Conservation (phyloP, 2,113 vertebrate species). For the Zingel zingel region DNA sequence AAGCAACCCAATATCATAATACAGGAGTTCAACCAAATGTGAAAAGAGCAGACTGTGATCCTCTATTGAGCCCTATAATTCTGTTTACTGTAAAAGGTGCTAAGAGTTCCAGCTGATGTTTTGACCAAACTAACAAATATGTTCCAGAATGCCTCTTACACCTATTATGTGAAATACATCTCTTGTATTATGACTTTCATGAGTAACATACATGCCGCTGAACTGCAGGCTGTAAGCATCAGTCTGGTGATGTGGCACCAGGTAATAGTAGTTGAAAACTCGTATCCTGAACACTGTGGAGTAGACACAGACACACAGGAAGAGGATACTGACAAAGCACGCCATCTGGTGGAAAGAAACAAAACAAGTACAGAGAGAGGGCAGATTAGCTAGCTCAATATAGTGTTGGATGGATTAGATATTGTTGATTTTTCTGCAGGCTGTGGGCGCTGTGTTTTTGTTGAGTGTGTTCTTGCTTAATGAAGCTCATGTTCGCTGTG, state of each 20-base stretch:
- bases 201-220: constrained; percentile 92
- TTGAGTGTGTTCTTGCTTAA: background rate
- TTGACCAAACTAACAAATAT: background rate
- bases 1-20: background rate
- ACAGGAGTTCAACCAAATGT: background rate
- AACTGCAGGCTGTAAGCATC: constrained; percentile 97
- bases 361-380: constrained; percentile 12
- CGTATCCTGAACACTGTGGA: constrained; percentile 96
- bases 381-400: background rate
- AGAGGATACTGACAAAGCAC: constrained; percentile 94
- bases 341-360: constrained; percentile 85
- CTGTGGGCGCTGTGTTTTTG: background rate
- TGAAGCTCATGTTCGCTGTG: background rate
- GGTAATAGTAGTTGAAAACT: constrained; percentile 95
- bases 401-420: background rate
- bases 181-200: background rate
- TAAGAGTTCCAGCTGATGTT: background rate
- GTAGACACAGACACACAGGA: constrained; percentile 94
- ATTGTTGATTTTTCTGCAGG: background rate
- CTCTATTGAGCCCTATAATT: background rate
- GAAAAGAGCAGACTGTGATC: background rate
- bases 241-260: constrained; percentile 96
- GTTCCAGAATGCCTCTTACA: background rate
- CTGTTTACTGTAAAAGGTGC: background rate
- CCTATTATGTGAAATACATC: background rate